Percentiles rank a stretch among this genome's conserved stretches.
phyloP scores from a whole-genome alignment of 92 coral and sea anemone genomes.

The Porites lobata region DNA sequence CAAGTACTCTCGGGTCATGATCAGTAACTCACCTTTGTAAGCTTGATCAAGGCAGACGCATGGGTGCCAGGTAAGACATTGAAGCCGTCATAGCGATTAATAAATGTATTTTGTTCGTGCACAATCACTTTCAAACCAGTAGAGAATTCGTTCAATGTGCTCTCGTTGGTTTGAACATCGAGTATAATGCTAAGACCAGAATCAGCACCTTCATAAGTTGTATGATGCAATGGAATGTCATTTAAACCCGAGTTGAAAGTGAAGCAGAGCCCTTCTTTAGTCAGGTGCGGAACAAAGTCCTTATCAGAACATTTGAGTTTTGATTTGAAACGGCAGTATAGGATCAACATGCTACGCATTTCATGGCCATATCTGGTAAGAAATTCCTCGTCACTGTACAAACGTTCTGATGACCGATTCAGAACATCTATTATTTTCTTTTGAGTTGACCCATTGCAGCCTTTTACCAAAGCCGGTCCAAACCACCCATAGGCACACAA shows the following conservation, averaged over 20 bases:
- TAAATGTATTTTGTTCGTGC: constrained; percentile 70
- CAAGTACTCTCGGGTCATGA: too few species aligned
- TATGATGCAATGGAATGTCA: neutral
- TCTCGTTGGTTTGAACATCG: constrained; percentile 22
- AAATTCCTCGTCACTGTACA: constrained; percentile 21
- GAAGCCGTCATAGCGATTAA: constrained; percentile 37
- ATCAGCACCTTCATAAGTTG: constrained; percentile 7
- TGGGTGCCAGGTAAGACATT: constrained; percentile 73
- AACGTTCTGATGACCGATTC: neutral
- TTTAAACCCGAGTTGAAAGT: constrained; percentile 58
- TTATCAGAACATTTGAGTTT: neutral
- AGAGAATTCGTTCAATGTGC: neutral
- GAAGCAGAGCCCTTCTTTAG: constrained; percentile 26
- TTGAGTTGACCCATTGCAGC: neutral
- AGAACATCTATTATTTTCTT: constrained; percentile 3
- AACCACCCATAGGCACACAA: constrained; percentile 22
- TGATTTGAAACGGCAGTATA: neutral
- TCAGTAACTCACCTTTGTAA: constrained; percentile 45
- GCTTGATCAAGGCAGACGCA: constrained; percentile 48
- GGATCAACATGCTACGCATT: neutral
- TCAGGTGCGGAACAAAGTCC: constrained; percentile 26
- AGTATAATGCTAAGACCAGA: constrained; percentile 17
- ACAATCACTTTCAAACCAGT: constrained; percentile 59
- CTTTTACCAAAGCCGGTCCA: neutral
- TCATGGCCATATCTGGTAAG: constrained; percentile 37